phyloP scores from a whole-genome alignment of 2,888 invertebrate genomes.

The Amorpha juglandis region DNA sequence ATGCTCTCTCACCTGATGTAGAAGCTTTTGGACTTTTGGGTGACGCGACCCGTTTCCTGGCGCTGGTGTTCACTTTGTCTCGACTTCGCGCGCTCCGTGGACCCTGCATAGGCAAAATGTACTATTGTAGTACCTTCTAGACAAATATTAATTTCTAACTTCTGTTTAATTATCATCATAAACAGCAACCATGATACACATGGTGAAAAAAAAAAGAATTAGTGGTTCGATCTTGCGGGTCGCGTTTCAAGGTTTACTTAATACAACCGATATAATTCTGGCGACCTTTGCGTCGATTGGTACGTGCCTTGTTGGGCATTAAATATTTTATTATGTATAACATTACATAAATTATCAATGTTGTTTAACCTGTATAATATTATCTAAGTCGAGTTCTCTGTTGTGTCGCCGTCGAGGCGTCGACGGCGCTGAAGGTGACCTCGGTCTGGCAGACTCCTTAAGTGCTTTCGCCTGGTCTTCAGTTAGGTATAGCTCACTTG shows the following conservation, averaged over 20 bases:
- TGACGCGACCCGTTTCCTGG: constrained; percentile 69
- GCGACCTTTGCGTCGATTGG: too few species aligned
- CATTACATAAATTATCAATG: too few species aligned
- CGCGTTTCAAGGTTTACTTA: too few species aligned
- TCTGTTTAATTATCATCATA: too few species aligned
- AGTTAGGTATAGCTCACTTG: constrained; percentile 81
- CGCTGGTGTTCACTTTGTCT: constrained; percentile 73
- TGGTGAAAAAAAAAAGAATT: too few species aligned
- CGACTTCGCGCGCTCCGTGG: constrained; percentile 74
- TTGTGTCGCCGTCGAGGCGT: constrained; percentile 71
- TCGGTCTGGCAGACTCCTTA: constrained; percentile 66
- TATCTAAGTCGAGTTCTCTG: constrained; percentile 75
- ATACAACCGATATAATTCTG: too few species aligned
- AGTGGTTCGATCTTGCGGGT: too few species aligned
- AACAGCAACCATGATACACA: too few species aligned
- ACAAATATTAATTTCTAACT: too few species aligned
- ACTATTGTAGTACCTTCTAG: background rate
- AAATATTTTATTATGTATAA: too few species aligned
- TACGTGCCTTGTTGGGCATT: too few species aligned
- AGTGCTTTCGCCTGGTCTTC: constrained; percentile 82
- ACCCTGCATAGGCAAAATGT: constrained; percentile 53
- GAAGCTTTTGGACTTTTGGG: constrained; percentile 82
- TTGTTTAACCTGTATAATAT: constrained; percentile 70
- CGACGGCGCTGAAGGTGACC: constrained; percentile 62
- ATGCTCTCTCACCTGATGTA: constrained; percentile 64